Conservation (phyloP, 1,140 invertebrate genomes). For the Zaprionus nigranus region DNA sequence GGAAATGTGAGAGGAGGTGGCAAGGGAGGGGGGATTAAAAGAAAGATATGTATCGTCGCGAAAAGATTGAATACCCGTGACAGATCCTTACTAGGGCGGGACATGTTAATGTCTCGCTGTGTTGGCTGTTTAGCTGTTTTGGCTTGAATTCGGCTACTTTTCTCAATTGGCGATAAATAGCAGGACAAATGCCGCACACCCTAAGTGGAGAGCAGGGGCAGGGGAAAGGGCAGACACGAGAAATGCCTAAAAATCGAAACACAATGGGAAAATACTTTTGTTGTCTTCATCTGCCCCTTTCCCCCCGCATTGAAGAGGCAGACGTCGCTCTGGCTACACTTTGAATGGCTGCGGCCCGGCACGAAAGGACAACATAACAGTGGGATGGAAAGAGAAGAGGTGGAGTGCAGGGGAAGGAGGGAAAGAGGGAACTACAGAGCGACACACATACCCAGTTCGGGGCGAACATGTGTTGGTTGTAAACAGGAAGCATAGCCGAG, state of each 20-base stretch:
- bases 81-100: neutral
- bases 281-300: constrained; percentile 26
- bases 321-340: neutral
- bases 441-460: constrained; percentile 50
- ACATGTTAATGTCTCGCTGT: neutral
- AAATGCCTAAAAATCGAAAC: constrained; percentile 50
- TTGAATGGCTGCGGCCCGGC: constrained; percentile 40
- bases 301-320: neutral
- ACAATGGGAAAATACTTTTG: constrained; percentile 49
- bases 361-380: constrained; percentile 34
- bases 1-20: neutral
- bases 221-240: constrained; percentile 23
- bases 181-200: neutral
- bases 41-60: neutral
- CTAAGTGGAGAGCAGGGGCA: too few relatives aligned
- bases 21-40: neutral
- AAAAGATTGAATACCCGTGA: constrained; percentile 40
- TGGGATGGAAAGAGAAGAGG: neutral
- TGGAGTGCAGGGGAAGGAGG: neutral
- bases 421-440: neutral
- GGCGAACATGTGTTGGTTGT: constrained; percentile 79
- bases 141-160: neutral
- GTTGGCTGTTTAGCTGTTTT: too few relatives aligned
- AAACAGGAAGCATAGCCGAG: constrained; percentile 71
- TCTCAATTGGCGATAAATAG: neutral